A percentile compares a stretch with the other conserved stretches of the same genome.
These are phyloP conservation scores for Meles meles DNA, from an alignment of 2,113 vertebrate species.

Conservation along the genomic window DNA sequence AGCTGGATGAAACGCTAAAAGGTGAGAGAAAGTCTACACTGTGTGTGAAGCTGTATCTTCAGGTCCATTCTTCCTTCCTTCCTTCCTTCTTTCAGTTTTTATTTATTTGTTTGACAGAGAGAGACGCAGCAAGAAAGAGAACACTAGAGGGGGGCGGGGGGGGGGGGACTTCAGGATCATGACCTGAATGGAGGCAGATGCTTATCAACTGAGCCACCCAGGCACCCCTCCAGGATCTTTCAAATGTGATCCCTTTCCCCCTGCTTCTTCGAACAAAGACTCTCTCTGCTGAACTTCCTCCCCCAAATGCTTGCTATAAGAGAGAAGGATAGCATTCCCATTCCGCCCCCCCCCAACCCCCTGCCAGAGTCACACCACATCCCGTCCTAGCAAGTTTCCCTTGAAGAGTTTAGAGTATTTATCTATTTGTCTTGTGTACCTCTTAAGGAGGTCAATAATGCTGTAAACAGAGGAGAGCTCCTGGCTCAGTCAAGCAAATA, in stretches of 20 bases:
- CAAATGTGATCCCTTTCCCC: not conserved
- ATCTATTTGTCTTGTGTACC: not conserved
- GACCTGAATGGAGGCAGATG: too few relatives aligned
- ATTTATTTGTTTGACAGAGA: not conserved
- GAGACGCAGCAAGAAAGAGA: too few relatives aligned
- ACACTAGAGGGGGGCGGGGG: too few relatives aligned
- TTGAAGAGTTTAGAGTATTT: constrained; percentile 41
- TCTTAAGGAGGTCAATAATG: not conserved
- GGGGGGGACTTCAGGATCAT: too few relatives aligned
- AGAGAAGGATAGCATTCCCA: not conserved
- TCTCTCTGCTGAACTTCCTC: not conserved
- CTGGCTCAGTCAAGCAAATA: constrained; percentile 64
- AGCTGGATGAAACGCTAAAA: not conserved
- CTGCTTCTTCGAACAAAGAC: not conserved
- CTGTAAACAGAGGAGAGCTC: constrained; percentile 47
- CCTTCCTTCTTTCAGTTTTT: not conserved
- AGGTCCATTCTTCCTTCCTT: not conserved
- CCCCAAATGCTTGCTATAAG: not conserved
- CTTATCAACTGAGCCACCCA: too few relatives aligned
- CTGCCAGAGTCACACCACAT: not conserved
- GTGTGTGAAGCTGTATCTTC: not conserved
- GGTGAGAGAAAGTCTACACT: not conserved
- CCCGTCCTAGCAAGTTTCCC: not conserved
- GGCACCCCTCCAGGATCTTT: not conserved
- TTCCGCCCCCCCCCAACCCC: not conserved